Percentiles rank a stretch among this genome's conserved stretches.
These are phyloP conservation scores for Prolemur simus DNA, from an alignment of 2,113 vertebrate genomes.

Conservation along the genomic window DNA sequence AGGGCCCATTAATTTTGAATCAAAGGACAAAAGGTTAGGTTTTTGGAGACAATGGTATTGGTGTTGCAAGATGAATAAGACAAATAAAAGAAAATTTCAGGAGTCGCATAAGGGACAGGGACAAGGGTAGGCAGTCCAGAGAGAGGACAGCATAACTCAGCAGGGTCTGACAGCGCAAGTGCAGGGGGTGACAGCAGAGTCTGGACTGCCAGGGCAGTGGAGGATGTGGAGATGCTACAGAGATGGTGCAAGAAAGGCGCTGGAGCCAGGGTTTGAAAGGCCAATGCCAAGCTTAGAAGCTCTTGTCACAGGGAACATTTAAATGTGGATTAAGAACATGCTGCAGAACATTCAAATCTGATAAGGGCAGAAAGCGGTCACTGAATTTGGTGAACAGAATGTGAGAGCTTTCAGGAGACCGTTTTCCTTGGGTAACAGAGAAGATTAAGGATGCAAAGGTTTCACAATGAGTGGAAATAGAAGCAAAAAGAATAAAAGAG, in stretches of 20 bases:
- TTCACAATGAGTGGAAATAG: background rate
- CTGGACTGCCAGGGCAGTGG: rapidly evolving
- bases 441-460: background rate
- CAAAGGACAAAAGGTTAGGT: background rate
- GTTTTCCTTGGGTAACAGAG: background rate
- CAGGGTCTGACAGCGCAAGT: background rate
- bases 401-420: background rate
- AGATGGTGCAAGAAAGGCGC: background rate
- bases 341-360: background rate
- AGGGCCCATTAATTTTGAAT: background rate
- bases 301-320: background rate
- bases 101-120: background rate
- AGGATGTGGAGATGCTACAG: background rate
- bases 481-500: background rate
- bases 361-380: background rate
- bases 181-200: background rate
- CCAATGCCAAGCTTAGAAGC: background rate
- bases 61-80: background rate
- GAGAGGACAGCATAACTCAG: background rate
- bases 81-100: background rate
- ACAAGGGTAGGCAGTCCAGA: background rate
- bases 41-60: background rate
- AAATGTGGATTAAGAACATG: background rate
- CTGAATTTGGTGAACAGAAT: background rate
- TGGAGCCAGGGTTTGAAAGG: background rate